Percentiles rank a stretch among this genome's conserved stretches.
These are phyloP conservation scores for Cartodere bifasciata DNA, from an alignment of 2,888 invertebrate species.

Conservation along the genomic window DNA sequence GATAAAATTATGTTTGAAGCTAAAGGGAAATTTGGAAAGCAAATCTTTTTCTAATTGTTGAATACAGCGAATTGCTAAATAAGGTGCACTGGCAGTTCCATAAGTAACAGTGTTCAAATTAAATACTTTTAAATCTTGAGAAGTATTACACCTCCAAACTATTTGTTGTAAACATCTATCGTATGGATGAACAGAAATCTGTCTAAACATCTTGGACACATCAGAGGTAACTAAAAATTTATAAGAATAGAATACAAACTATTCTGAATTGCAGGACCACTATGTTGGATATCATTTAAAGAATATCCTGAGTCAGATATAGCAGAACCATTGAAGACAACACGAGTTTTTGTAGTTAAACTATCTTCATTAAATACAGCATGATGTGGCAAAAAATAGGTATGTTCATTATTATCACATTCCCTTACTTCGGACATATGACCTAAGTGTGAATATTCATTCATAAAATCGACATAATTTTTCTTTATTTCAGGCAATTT, in stretches of 20 bases:
- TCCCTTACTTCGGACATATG: too few relatives aligned
- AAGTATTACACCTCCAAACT: too few relatives aligned
- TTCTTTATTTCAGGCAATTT: constrained; percentile 10
- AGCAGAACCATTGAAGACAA: constrained; percentile 19
- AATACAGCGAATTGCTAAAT: too few relatives aligned
- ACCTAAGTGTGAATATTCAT: constrained; percentile 10
- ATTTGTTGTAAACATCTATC: too few relatives aligned
- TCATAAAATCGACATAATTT: constrained; percentile 14
- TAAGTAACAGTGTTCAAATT: too few relatives aligned
- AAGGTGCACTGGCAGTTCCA: too few relatives aligned
- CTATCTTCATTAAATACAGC: constrained; percentile 16
- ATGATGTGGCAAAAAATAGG: constrained; percentile 21
- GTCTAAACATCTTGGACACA: constrained; percentile 14
- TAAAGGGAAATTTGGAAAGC: too few relatives aligned
- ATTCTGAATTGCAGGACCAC: constrained; percentile 16
- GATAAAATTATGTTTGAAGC: too few relatives aligned
- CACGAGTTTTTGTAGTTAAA: constrained; percentile 19
- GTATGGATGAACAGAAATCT: too few relatives aligned
- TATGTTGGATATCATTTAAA: constrained; percentile 16
- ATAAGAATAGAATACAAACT: constrained; percentile 16
- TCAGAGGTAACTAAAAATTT: constrained; percentile 16
- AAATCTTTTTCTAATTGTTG: too few relatives aligned
- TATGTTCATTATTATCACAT: too few relatives aligned
- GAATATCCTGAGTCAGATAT: constrained; percentile 13
- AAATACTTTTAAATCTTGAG: too few relatives aligned